Evolutionary conservation across 1,140 invertebrate species (phyloP), one percentile per base, ranked within the genome.

Genomic region (Mactra quadrangularis): DNA sequence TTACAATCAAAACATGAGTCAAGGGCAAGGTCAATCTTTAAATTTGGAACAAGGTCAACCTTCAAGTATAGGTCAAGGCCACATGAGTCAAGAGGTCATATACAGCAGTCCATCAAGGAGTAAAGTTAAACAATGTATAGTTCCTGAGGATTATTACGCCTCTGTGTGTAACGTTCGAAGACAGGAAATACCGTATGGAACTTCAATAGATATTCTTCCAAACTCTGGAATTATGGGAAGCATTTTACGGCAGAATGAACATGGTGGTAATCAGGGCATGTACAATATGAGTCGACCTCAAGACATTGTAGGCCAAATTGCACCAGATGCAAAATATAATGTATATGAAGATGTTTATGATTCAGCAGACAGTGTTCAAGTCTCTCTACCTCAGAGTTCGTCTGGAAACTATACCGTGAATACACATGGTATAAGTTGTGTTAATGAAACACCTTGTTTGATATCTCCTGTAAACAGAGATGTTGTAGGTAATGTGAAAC

Each of bases 261-360:
- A 41, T 41, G 15, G 6, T 41, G 38, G 6, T 15, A 41, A 41
- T 6, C 38, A 6, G 15, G 38, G 6, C 15, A 41, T 41, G 38
- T 41, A 41, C 15, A 41, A 41, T 41, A 41, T 41, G 38, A 41
- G 15, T 15, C 6, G 38, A 41, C 38, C 6, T 7, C 38, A 41
- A 41, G 15, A 6, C 6, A 7, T 41, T 15, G 38, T 15, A 41
- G 62, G 59, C 27, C 75, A 78, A 60, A 78, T 78, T 35, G 75
- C 57, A 0, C 60, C 75, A 0, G 75, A 78, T 66, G 75, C 57
- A 52, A 27, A 78, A 22, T 78, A 78, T 53, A 25, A 78, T 25
- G 75, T 66, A 22, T 78, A 78, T 66, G 75, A 78, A 57, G 75
- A 78, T 62, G 75, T 78, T 31, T 78, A 78, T 55, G 75, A 78